These are phyloP conservation scores for Acanthosepion esculentum DNA, from an alignment of 2,888 invertebrate species.

Conservation along the genomic window DNA sequence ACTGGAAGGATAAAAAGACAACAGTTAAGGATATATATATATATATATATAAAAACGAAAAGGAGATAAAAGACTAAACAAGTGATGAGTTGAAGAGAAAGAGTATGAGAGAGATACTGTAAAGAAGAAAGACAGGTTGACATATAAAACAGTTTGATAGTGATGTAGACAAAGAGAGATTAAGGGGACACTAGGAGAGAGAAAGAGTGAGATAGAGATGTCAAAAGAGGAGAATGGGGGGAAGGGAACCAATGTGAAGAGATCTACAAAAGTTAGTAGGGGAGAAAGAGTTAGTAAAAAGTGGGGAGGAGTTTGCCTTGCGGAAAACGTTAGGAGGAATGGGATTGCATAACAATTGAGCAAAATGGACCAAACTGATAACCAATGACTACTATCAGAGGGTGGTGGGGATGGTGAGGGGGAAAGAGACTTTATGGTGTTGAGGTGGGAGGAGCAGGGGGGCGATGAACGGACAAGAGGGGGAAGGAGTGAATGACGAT, in stretches of 20 bases:
- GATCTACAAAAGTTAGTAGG: neutral
- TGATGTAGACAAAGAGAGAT: neutral
- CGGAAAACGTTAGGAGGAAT: neutral
- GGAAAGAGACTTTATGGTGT: neutral
- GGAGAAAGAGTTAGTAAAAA: neutral
- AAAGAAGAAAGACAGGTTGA: neutral
- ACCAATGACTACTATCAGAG: neutral
- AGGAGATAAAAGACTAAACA: neutral
- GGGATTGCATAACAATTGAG: constrained; percentile 21
- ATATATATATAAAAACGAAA: neutral
- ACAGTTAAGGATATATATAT: neutral
- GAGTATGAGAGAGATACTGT: neutral
- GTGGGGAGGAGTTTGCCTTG: too few species aligned
- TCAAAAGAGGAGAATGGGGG: neutral
- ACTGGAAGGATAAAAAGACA: neutral
- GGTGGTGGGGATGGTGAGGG: neutral
- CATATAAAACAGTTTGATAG: neutral
- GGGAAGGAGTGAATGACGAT: constrained; percentile 14
- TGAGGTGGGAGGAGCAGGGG: neutral
- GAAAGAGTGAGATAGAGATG: neutral
- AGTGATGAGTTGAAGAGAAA: neutral
- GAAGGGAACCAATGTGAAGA: neutral
- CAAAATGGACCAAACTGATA: neutral
- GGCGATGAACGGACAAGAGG: neutral
- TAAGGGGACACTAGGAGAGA: neutral